Percentiles rank a stretch among this genome's conserved stretches.
Conservation (phyloP, 2,113 vertebrate genomes). For the Scomber scombrus region DNA sequence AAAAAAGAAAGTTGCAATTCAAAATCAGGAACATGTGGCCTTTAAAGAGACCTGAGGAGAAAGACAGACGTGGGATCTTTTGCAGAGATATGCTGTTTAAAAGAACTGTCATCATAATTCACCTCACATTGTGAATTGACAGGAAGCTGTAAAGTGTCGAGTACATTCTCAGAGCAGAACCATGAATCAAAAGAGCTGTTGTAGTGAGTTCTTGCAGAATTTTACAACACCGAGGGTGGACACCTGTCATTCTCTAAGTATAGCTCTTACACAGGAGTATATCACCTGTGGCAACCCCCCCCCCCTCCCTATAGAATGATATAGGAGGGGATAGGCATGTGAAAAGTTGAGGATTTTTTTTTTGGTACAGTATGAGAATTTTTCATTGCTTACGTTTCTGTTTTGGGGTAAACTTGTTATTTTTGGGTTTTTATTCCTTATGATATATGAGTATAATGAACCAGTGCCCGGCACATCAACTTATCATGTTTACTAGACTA, state of each 20-base stretch:
- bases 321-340: slow-evolving; percentile 26
- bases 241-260: slow-evolving; percentile 71
- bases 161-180: slow-evolving; percentile 31
- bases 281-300: slow-evolving; percentile 48
- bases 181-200: slow-evolving; percentile 47
- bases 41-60: slow-evolving; percentile 14
- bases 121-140: slow-evolving; percentile 38
- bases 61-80: slow-evolving; percentile 10
- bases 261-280: slow-evolving; percentile 29
- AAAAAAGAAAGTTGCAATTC: neutral
- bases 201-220: slow-evolving; percentile 21
- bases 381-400: slow-evolving; percentile 16
- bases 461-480: slow-evolving; percentile 10
- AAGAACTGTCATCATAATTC: slow-evolving; percentile 51
- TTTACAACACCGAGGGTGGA: slow-evolving; percentile 59
- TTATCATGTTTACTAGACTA: slow-evolving; percentile 52
- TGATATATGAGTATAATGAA: slow-evolving; percentile 25
- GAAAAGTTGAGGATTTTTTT: neutral
- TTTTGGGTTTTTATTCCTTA: slow-evolving; percentile 13
- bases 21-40: neutral
- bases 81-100: slow-evolving; percentile 24
- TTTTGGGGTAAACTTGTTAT: slow-evolving; percentile 26
- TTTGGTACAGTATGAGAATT: neutral
- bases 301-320: neutral
- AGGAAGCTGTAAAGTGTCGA: slow-evolving; percentile 54